Conservation (phyloP, 2,797 vertebrate genomes). For the Molossus alvarezi region DNA sequence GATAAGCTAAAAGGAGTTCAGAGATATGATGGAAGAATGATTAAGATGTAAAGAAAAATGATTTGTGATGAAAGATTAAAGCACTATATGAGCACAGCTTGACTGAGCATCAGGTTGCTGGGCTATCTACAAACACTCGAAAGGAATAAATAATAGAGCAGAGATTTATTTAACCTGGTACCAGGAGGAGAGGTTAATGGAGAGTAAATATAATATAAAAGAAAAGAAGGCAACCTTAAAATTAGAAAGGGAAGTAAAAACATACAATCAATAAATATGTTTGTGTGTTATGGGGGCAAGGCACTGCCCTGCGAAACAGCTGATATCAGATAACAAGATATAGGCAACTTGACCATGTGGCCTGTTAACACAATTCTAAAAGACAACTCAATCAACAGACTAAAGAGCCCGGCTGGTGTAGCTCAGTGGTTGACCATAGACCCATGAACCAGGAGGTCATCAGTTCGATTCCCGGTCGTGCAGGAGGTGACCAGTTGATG, state of each 20-base stretch:
- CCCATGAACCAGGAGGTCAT: no score
- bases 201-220: constrained; percentile 8
- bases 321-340: background rate
- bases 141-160: background rate
- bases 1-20: constrained; percentile 77
- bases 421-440: no score
- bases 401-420: no score
- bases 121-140: constrained; percentile 22
- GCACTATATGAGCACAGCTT: background rate
- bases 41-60: constrained; percentile 49
- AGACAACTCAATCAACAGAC: background rate
- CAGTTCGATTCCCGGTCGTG: no score
- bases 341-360: background rate
- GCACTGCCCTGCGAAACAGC: background rate
- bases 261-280: background rate
- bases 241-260: background rate
- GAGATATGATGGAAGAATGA: constrained; percentile 55
- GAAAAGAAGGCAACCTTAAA: constrained; percentile 19
- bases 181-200: background rate
- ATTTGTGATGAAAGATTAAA: constrained; percentile 74
- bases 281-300: background rate
- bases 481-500: no score
- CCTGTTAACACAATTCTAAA: background rate
- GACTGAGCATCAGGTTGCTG: constrained; percentile 28
- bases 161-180: background rate